These are phyloP conservation scores for Alauda arvensis DNA, from an alignment of 2,797 vertebrate species.

Conservation along the genomic window DNA sequence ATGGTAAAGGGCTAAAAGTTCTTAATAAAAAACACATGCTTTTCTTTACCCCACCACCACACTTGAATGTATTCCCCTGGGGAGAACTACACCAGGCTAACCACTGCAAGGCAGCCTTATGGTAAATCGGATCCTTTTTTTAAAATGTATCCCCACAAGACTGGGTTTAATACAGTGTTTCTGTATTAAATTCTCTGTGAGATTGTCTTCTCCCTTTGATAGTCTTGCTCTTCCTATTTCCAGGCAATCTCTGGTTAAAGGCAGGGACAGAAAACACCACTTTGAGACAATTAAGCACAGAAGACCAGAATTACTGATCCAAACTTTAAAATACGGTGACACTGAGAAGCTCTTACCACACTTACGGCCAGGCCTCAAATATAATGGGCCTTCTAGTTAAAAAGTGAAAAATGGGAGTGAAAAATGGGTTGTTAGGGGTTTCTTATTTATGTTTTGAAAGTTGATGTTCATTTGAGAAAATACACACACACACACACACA, in stretches of 20 bases:
- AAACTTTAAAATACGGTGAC: background rate
- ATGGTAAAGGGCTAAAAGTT: constrained; percentile 63
- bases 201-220: constrained; percentile 46
- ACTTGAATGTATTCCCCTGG: constrained; percentile 55
- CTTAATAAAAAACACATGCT: constrained; percentile 73
- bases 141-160: constrained; percentile 60
- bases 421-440: background rate
- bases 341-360: background rate
- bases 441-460: background rate
- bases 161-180: constrained; percentile 42
- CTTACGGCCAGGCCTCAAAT: background rate
- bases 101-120: constrained; percentile 57
- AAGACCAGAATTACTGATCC: background rate
- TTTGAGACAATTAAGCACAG: background rate
- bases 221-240: constrained; percentile 38
- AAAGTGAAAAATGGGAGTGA: background rate
- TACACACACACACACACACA: background rate
- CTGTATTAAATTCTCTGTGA: constrained; percentile 51
- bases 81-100: constrained; percentile 56
- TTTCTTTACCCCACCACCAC: constrained; percentile 55
- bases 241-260: constrained; percentile 23
- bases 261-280: background rate
- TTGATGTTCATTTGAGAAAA: background rate
- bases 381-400: background rate
- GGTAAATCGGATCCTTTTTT: constrained; percentile 49